Percentiles rank a stretch among this genome's conserved stretches.
Evolutionary conservation across 2,113 vertebrate genomes (phyloP).

Genomic region (Austrofundulus limnaeus): DNA sequence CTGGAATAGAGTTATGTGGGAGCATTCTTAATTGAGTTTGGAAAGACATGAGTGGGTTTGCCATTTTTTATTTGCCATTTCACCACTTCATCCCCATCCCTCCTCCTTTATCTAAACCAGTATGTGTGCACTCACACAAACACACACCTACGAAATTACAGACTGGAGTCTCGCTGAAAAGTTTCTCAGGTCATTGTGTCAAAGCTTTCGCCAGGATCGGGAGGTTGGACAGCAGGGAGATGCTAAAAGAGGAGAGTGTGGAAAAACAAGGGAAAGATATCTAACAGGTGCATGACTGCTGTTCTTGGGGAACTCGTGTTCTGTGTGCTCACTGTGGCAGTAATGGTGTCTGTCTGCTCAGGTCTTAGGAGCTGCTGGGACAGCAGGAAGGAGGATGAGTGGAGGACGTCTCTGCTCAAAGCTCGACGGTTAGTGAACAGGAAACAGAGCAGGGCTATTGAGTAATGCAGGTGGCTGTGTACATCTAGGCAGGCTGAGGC

Average conservation of each 20-base stretch:
- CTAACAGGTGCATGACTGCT: conserved; percentile 60
- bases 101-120: conserved; percentile 15
- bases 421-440: conserved; percentile 38
- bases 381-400: conserved; percentile 28
- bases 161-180: conserved; percentile 32
- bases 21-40: conserved; percentile 75
- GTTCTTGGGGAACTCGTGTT: conserved; percentile 62
- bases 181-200: conserved; percentile 48
- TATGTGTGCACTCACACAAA: conserved; percentile 22
- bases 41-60: conserved; percentile 72
- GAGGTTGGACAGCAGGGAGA: conserved; percentile 33
- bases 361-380: conserved; percentile 41
- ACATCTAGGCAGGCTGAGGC: conserved; percentile 24
- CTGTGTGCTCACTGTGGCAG: conserved; percentile 44
- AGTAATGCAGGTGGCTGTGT: conserved; percentile 51
- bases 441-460: conserved; percentile 22
- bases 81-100: conserved; percentile 36
- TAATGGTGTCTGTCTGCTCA: conserved; percentile 49
- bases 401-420: conserved; percentile 41
- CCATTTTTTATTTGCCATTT: conserved; percentile 65
- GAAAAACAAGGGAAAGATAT: conserved; percentile 49
- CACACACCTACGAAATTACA: conserved; percentile 37
- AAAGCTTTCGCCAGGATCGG: conserved; percentile 44
- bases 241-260: conserved; percentile 4
- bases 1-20: conserved; percentile 55